Percentiles rank a stretch among this genome's conserved stretches.
Evolutionary conservation across 2,797 vertebrate species (phyloP).

Genomic region (Podarcis siculus): DNA sequence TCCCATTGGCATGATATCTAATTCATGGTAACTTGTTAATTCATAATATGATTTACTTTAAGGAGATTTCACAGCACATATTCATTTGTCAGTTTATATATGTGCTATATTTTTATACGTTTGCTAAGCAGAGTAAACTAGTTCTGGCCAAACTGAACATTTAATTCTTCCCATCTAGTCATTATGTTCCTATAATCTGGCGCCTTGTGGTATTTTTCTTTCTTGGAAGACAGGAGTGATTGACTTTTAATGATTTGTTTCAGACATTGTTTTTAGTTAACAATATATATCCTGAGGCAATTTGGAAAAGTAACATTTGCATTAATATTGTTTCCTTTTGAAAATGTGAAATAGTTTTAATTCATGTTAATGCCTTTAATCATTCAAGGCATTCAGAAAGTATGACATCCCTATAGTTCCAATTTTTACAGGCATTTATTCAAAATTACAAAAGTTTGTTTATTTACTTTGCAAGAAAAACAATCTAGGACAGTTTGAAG

Average conservation of each 20-base stretch:
- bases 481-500: not conserved
- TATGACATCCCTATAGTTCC: not conserved
- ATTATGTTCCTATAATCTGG: not conserved
- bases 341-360: slow-evolving; percentile 16
- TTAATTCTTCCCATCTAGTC: not conserved
- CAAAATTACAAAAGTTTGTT: not conserved
- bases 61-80: not conserved
- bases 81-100: not conserved
- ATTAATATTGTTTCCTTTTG: not conserved
- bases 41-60: slow-evolving; percentile 5
- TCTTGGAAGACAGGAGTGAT: not conserved
- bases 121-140: not conserved
- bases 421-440: slow-evolving; percentile 4
- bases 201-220: not conserved
- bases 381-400: not conserved
- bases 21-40: not conserved
- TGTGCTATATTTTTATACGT: not conserved
- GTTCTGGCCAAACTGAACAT: not conserved
- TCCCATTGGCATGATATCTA: not conserved
- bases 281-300: not conserved
- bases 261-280: slow-evolving; percentile 3
- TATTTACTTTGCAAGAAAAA: not conserved
- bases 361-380: not conserved
- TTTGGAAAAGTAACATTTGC: not conserved
- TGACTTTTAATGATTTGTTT: slow-evolving; percentile 3